phyloP scores from a whole-genome alignment of 2,113 vertebrate genomes.

The Semicossyphus pulcher region DNA sequence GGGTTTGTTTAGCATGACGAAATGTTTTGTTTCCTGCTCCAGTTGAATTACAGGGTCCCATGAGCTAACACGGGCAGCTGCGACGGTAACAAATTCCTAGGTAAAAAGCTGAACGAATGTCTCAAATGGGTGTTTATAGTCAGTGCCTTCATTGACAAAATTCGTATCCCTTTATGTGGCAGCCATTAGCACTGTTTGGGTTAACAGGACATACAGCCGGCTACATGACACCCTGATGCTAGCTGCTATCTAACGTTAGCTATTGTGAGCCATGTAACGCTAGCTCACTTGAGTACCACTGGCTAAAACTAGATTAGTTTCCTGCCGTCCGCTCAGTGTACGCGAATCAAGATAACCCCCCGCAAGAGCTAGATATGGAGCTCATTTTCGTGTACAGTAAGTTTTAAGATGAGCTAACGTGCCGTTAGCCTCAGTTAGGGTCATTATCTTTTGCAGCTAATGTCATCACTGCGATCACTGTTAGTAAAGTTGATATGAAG shows the following conservation, averaged over 20 bases:
- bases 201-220: not conserved
- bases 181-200: not conserved
- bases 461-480: too few species aligned
- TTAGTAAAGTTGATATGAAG: too few species aligned
- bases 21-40: conserved; percentile 35
- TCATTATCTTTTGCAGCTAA: not conserved
- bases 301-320: not conserved
- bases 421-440: not conserved
- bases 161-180: not conserved
- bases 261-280: not conserved
- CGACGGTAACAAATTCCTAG: not conserved
- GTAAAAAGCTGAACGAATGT: conserved; percentile 17
- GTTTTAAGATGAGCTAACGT: not conserved
- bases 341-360: not conserved
- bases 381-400: not conserved
- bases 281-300: not conserved
- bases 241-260: conserved; percentile 23
- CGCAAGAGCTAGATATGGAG: too few species aligned
- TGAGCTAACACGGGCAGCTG: not conserved
- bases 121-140: not conserved
- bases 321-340: not conserved
- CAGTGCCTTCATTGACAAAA: not conserved
- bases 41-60: conserved; percentile 21
- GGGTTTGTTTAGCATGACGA: conserved; percentile 1
- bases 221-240: conserved; percentile 8